Conservation (phyloP, 2,113 vertebrate genomes). For the Oceanodroma tethys region DNA sequence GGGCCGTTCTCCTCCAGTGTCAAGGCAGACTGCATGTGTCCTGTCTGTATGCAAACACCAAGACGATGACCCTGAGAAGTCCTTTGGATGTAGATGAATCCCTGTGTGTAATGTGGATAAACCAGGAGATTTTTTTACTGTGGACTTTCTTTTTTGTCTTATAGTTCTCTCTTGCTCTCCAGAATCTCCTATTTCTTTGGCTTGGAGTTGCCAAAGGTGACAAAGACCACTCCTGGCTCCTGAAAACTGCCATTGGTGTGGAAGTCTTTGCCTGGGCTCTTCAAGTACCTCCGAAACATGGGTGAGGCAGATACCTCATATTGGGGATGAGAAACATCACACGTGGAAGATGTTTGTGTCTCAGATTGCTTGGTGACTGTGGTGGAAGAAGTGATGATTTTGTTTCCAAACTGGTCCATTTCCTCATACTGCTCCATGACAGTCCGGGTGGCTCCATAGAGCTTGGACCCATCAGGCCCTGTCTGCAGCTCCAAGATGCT, state of each 20-base stretch:
- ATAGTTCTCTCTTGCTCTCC: background rate
- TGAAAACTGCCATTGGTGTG: constrained; percentile 40
- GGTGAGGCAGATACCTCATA: constrained; percentile 71
- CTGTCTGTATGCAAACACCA: background rate
- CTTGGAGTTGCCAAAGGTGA: constrained; percentile 75
- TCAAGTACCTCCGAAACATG: constrained; percentile 65
- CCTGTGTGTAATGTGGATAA: background rate
- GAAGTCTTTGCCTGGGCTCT: constrained; percentile 54
- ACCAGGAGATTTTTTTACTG: background rate
- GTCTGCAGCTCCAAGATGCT: constrained; percentile 82
- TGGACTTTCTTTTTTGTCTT: background rate
- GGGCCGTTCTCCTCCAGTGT: background rate
- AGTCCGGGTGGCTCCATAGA: constrained; percentile 71
- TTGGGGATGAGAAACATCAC: constrained; percentile 46
- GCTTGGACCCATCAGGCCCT: constrained; percentile 57
- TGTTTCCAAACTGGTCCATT: constrained; percentile 78
- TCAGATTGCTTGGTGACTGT: constrained; percentile 78
- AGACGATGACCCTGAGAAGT: background rate
- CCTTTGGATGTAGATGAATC: background rate
- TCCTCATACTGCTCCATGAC: constrained; percentile 81
- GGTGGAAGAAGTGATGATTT: constrained; percentile 78
- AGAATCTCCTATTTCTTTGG: constrained; percentile 2
- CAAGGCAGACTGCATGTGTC: background rate
- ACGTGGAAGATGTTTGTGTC: constrained; percentile 33
- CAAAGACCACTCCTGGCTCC: constrained; percentile 74